Conservation (phyloP, 2,797 vertebrate species). For the Tolypeutes matacus region DNA sequence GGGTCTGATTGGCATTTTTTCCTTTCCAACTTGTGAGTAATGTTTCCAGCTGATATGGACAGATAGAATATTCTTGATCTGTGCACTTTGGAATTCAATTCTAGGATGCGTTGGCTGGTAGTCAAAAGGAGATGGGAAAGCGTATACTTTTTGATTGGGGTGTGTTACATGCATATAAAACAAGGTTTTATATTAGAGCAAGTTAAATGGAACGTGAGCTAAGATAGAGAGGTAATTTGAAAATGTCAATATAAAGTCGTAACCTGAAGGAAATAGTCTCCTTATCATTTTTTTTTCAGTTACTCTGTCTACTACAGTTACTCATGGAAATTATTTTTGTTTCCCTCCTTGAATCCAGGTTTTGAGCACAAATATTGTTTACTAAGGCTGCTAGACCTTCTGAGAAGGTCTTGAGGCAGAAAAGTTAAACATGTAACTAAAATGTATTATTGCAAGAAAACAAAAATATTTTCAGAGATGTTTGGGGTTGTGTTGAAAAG, state of each 20-base stretch:
- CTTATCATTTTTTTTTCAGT: not conserved
- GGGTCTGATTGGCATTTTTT: not conserved
- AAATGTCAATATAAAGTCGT: not conserved
- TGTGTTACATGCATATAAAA: not conserved
- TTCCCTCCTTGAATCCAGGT: not conserved
- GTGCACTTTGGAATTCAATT: not conserved
- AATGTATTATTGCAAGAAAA: constrained; percentile 40
- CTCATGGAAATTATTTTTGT: constrained; percentile 5
- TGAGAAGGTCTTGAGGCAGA: not conserved
- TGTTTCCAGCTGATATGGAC: not conserved
- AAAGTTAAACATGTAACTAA: not conserved
- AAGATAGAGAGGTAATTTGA: not conserved
- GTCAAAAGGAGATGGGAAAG: not conserved
- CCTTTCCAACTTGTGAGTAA: not conserved
- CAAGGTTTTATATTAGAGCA: not conserved
- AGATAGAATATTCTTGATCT: not conserved
- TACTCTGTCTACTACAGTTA: not conserved
- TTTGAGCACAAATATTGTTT: not conserved
- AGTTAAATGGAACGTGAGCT: not conserved
- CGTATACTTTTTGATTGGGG: not conserved
- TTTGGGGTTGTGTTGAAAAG: not conserved
- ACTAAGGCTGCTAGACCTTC: not conserved
- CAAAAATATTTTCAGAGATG: constrained; percentile 43
- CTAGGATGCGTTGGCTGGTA: not conserved
- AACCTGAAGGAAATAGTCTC: not conserved